A percentile compares a stretch with the other conserved stretches of the same genome.
phyloP scores from a whole-genome alignment of 2,888 invertebrate species.

The Trileptium ribeirensis region DNA sequence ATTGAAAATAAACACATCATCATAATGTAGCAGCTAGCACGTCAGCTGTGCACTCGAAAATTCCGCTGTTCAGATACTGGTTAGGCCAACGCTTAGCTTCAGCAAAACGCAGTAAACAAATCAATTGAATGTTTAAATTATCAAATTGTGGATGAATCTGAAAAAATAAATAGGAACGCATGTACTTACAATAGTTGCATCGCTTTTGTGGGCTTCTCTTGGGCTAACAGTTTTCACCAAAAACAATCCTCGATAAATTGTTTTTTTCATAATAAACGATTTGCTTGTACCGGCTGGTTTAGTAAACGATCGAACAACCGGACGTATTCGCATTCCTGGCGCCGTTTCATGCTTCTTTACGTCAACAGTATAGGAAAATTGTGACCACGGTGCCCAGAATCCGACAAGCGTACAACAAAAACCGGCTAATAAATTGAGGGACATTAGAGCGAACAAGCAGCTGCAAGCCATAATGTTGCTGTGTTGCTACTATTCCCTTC shows the following conservation, averaged over 20 bases:
- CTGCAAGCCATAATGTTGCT: neutral
- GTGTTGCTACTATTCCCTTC: no score
- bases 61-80: no score
- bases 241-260: neutral
- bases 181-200: neutral
- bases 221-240: neutral
- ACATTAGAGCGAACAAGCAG: neutral
- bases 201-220: neutral
- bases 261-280: neutral
- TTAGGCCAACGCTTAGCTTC: no score
- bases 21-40: no score
- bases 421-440: neutral
- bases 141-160: no score
- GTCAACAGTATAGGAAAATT: neutral
- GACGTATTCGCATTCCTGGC: neutral
- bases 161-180: no score
- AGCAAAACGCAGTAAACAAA: no score
- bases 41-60: no score
- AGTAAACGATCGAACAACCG: neutral
- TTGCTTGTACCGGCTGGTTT: neutral
- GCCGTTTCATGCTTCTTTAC: neutral
- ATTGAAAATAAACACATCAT: no score
- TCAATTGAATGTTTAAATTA: no score
- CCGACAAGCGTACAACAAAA: neutral
- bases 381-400: neutral